phyloP scores from a whole-genome alignment of 2,113 vertebrate genomes.

The Platanista minor region DNA sequence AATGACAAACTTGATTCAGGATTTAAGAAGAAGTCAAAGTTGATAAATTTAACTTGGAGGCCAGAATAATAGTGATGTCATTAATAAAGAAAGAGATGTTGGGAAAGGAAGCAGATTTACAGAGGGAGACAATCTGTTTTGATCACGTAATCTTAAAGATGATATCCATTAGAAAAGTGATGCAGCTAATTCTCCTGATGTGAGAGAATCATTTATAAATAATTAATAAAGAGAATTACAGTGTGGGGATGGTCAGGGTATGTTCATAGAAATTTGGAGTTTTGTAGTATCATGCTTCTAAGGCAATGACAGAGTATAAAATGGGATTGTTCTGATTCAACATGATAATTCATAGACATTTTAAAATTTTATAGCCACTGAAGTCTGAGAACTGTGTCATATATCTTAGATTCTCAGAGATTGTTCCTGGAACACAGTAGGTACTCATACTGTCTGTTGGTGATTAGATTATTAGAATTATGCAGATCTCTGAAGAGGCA shows the following conservation, averaged over 20 bases:
- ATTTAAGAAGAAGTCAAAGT: not conserved
- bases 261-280: not conserved
- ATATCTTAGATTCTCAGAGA: not conserved
- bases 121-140: not conserved
- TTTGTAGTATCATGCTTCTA: not conserved
- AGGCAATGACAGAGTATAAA: not conserved
- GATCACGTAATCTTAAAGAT: not conserved
- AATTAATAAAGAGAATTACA: not conserved
- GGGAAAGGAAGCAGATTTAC: not conserved
- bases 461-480: not conserved
- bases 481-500: not conserved
- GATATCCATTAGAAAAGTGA: not conserved
- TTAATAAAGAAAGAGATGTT: not conserved
- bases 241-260: not conserved
- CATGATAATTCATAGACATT: not conserved
- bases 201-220: not conserved
- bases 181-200: not conserved
- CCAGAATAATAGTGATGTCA: not conserved
- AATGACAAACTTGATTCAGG: not conserved
- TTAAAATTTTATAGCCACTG: not conserved
- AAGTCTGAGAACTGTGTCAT: not conserved
- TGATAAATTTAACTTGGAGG: not conserved
- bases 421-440: not conserved
- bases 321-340: not conserved
- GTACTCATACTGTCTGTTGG: too few species aligned